Conservation (phyloP, 2,888 invertebrate species). For the Andrena hattorfiana region DNA sequence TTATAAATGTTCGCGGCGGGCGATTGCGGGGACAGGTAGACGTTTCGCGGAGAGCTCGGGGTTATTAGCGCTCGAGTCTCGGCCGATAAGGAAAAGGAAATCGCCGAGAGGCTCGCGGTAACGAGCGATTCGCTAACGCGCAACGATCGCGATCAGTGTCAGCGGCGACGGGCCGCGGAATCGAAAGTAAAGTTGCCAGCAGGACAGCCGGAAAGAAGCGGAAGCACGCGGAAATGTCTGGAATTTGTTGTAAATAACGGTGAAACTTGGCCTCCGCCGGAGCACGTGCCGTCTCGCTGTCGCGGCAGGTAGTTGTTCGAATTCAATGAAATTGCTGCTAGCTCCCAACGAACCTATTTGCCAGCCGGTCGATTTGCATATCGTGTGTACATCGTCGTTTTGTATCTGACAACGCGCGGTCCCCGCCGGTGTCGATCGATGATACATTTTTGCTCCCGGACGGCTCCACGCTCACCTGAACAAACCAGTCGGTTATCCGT, state of each 20-base stretch:
- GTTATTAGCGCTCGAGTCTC: not conserved
- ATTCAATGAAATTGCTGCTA: conserved; percentile 52
- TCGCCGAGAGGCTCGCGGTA: not conserved
- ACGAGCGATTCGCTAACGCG: conserved; percentile 16
- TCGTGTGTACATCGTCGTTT: conserved; percentile 36
- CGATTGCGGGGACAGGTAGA: conserved; percentile 6
- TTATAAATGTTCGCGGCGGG: not conserved
- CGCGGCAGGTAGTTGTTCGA: conserved; percentile 53
- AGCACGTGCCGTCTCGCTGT: not conserved
- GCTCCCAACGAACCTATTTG: conserved; percentile 43
- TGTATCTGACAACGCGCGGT: conserved; percentile 27
- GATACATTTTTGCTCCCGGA: conserved; percentile 29
- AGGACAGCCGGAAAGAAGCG: conserved; percentile 1
- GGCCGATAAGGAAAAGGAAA: conserved; percentile 1
- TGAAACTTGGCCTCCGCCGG: conserved; percentile 6
- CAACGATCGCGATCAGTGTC: not conserved
- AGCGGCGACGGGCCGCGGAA: not conserved
- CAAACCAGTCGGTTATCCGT: conserved; percentile 63
- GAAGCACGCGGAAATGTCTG: conserved; percentile 25
- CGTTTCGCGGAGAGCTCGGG: not conserved
- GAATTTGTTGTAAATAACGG: conserved; percentile 23
- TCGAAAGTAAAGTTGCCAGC: conserved; percentile 26
- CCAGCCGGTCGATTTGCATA: conserved; percentile 59
- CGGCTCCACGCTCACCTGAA: conserved; percentile 62
- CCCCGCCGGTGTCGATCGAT: conserved; percentile 32